Base-by-base conservation (phyloP, 1,140 invertebrate genomes). In the Acromyrmex charruanus region DNA sequence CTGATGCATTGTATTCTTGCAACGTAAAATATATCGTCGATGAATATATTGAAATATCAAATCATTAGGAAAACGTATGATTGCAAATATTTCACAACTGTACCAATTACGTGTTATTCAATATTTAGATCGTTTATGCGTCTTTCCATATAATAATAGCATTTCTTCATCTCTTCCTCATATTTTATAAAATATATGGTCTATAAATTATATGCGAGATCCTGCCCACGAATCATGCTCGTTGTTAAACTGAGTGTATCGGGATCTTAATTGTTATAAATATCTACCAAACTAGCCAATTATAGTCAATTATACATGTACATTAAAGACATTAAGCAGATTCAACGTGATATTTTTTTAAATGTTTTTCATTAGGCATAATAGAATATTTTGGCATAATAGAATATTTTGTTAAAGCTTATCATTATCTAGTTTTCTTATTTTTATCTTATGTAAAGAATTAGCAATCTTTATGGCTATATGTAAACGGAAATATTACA, bases 291-390 rank as follows among this genome's bases (percentile, higher is more conserved):
- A 74, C 80, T 84, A 84, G 80, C 69, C 80, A 74, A 44, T 75
- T 75, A 75, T 75, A 75, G 80, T 72, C 68, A 84, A 84, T 84
- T 84, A 84, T 75, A 84, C 16, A 39, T 75, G 16, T 69, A 81
- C 10, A 82, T 72, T 72, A 49, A 58, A 80, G 28, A 69, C 18
- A 35, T 49, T 65, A 65, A 59, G 7, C 35, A 58, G 80, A 74
- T 74, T 72, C n/a, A 51, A 31, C 53, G 80, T 82, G 80, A 82
- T 82, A 82, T 82, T 82, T 82, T 25, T 82, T 82, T 61, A 72
- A 82, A 82, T 7, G 39, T 12, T 74, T 72, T 81, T 49, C 31
- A 58, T 82, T 74, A 74, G 1, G 18, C 14, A 28, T 77, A 59
- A 59, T 12, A 49, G 14, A 80, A 68, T 69, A 35, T 35, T 31